Evolutionary conservation across 2,888 invertebrate genomes (phyloP), one percentile per base, ranked within the genome.

Genomic region (Chalcis sispes): DNA sequence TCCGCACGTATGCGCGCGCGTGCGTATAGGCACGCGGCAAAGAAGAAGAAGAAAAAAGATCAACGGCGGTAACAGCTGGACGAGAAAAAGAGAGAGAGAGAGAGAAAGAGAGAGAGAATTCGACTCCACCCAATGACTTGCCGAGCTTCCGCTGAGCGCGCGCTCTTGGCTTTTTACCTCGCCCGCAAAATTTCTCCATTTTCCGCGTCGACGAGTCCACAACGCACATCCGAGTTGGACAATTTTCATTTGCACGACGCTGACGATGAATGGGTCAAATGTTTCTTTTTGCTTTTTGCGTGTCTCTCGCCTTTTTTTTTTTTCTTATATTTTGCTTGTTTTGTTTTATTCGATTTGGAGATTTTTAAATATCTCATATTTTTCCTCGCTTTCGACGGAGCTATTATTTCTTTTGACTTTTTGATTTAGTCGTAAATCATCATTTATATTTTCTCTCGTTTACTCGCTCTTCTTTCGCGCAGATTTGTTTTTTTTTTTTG

Each of bases 171-270:
- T 15, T 15, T 46, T 15, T 15, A 13, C 8, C 10, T 46, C 23
- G 18, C 18, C 7, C 36, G 65, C 27, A 27, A 32, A 65, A 52
- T 29, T 29, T 46, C 42, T 69, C 36, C 46, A 69, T 69, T 69
- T 69, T 69, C 69, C 50, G 50, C 32, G 27, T 59, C 59, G 32
- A 15, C 36, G 36, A 42, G 42, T 40, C 20, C 23, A 10, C 29
- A 8, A 25, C 8, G 25, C 25, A 56, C 27, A 40, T n/a, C n/a
- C n/a, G n/a, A n/a, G n/a, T n/a, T n/a, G n/a, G n/a, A 25, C 40
- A 54, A 32, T 59, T 69, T 48, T 58, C 32, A 36, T 59, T 36
- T 48, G n/a, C 32, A 23, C 65, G 29, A n/a, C n/a, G n/a, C n/a
- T n/a, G 25, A 23, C 27, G 56, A 58, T 42, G 29, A 67, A 67